Conservation (phyloP, 1,140 invertebrate genomes). For the Pomacea maculata region DNA sequence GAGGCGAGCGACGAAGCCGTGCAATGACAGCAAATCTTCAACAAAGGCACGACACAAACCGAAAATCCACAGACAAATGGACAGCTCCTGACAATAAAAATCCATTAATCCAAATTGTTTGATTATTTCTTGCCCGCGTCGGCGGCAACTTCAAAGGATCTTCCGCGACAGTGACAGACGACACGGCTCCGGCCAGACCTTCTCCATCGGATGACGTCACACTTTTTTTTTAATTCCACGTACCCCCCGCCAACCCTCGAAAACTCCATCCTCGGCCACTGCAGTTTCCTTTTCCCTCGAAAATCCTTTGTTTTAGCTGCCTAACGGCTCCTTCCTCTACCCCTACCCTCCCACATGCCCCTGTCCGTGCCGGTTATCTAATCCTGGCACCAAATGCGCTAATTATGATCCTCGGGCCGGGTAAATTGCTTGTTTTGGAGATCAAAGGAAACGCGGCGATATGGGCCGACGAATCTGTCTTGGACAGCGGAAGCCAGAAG, state of each 20-base stretch:
- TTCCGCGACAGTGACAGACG: conserved; percentile 18
- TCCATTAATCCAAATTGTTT: conserved; percentile 30
- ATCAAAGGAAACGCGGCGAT: conserved; percentile 14
- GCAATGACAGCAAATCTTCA: too few relatives aligned
- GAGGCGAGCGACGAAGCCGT: too few relatives aligned
- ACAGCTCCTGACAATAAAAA: conserved; percentile 28
- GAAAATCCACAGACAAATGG: conserved; percentile 23
- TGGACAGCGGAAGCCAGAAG: conserved; percentile 10
- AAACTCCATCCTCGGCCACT: too few relatives aligned
- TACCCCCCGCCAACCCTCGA: background rate
- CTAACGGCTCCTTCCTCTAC: background rate
- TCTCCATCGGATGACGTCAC: conserved; percentile 17
- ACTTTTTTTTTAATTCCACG: conserved; percentile 13
- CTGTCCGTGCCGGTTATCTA: conserved; percentile 18
- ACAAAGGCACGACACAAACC: conserved; percentile 13
- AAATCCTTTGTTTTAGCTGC: conserved; percentile 19
- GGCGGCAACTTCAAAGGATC: conserved; percentile 18
- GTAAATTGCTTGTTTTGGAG: conserved; percentile 12
- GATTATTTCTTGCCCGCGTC: conserved; percentile 18
- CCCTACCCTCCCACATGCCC: background rate
- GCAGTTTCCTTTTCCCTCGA: background rate
- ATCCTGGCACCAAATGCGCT: conserved; percentile 23
- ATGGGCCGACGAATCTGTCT: background rate
- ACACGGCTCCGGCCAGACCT: background rate
- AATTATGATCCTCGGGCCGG: conserved; percentile 14